Evolutionary conservation across 2,888 invertebrate species (phyloP).

Genomic region (Myopa tessellatipennis): DNA sequence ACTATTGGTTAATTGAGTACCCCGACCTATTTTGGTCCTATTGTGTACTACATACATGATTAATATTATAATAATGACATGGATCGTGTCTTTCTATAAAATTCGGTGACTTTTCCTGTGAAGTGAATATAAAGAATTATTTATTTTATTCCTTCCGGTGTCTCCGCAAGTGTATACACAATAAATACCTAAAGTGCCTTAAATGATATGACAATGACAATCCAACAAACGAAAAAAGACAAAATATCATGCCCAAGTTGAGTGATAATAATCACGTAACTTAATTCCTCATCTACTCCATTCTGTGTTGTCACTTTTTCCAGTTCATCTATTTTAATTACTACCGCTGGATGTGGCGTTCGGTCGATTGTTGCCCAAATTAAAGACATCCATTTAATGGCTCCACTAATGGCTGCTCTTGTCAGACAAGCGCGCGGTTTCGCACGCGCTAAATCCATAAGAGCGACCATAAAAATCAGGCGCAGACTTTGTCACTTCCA

Average conservation of each 20-base stretch:
- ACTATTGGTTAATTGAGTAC: no score
- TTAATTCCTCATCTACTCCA: background rate
- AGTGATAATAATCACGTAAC: background rate
- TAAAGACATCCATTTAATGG: constrained; percentile 22
- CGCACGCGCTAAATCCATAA: constrained; percentile 30
- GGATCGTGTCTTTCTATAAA: no score
- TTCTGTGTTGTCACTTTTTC: constrained; percentile 3
- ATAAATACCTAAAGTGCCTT: no score
- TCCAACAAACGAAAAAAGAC: background rate
- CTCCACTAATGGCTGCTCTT: constrained; percentile 23
- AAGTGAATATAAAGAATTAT: no score
- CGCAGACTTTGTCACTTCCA: constrained; percentile 28
- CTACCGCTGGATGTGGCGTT: background rate
- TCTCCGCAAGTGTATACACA: no score
- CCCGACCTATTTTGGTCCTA: no score
- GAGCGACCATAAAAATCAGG: constrained; percentile 22
- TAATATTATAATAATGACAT: no score
- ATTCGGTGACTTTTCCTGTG: no score
- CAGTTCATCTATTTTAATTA: constrained; percentile 20
- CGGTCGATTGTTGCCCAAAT: constrained; percentile 12
- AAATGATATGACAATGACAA: no score
- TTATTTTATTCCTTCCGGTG: no score
- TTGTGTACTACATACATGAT: no score
- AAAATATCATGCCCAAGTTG: background rate
- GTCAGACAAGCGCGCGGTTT: constrained; percentile 25